A percentile compares a stretch with the other conserved stretches of the same genome.
phyloP scores from a whole-genome alignment of 1,140 invertebrate species.

The Proales similis region DNA sequence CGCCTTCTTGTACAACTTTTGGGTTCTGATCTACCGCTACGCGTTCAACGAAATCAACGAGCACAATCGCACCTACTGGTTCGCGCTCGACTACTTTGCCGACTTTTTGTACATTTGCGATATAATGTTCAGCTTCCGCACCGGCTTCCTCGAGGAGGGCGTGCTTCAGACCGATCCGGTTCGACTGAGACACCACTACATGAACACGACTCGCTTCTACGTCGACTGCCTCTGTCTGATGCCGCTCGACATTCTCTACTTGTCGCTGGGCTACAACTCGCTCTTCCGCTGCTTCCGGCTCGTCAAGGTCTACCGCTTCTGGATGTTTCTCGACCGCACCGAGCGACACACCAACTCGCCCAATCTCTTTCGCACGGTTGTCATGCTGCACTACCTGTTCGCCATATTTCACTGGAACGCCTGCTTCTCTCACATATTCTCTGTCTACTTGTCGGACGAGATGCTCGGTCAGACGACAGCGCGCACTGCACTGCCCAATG shows the following conservation, averaged over 20 bases:
- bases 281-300: constrained; percentile 89
- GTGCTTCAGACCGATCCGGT: constrained; percentile 88
- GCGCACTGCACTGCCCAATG: background rate
- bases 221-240: constrained; percentile 94
- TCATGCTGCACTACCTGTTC: constrained; percentile 87
- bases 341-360: constrained; percentile 97
- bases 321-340: constrained; percentile 94
- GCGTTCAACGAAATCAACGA: constrained; percentile 74
- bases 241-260: constrained; percentile 92
- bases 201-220: constrained; percentile 97
- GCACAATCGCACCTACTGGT: constrained; percentile 83
- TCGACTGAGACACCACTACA: constrained; percentile 88
- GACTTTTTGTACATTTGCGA: constrained; percentile 91
- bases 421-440: constrained; percentile 78
- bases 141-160: constrained; percentile 88
- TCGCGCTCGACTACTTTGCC: constrained; percentile 88
- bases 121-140: constrained; percentile 92
- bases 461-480: constrained; percentile 13
- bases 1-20: constrained; percentile 94
- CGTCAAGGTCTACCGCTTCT: constrained; percentile 95
- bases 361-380: constrained; percentile 83
- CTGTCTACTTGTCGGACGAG: constrained; percentile 23
- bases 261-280: constrained; percentile 95
- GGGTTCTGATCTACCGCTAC: constrained; percentile 94
- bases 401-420: constrained; percentile 99